Conservation (phyloP, 2,888 invertebrate genomes). For the Trachelus troglodyta region DNA sequence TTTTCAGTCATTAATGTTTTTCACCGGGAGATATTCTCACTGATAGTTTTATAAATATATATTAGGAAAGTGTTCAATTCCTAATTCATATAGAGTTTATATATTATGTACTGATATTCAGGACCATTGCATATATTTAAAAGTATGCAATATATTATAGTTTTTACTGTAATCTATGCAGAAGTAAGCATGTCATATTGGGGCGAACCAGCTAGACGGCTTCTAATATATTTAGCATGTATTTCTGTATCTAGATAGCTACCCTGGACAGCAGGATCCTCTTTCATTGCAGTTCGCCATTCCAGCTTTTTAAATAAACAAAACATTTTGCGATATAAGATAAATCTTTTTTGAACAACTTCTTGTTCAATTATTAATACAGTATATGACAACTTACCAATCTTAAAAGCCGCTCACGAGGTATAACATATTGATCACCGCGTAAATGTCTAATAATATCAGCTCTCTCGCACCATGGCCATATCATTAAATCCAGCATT, state of each 20-base stretch:
- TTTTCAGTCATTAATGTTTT: neutral
- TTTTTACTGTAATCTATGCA: conserved; percentile 11
- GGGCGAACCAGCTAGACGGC: conserved; percentile 74
- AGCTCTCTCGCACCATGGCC: conserved; percentile 85
- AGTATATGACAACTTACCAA: conserved; percentile 68
- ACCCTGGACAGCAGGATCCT: conserved; percentile 76
- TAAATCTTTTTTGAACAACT: neutral
- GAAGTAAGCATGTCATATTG: conserved; percentile 71
- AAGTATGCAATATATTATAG: neutral
- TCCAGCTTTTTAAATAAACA: conserved; percentile 68
- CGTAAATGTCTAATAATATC: conserved; percentile 72
- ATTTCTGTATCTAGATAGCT: conserved; percentile 76
- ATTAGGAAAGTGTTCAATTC: neutral
- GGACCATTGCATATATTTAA: neutral
- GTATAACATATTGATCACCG: conserved; percentile 74
- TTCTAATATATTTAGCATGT: conserved; percentile 79
- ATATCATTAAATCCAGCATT: conserved; percentile 84
- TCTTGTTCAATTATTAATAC: neutral
- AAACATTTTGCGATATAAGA: conserved; percentile 7
- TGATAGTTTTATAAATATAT: neutral
- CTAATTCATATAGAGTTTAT: neutral
- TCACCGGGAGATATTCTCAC: neutral
- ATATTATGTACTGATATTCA: neutral
- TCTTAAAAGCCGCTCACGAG: conserved; percentile 73
- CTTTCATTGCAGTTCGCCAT: conserved; percentile 79